Base-by-base conservation (phyloP, 2,797 vertebrate genomes). In the Pipistrellus nathusii region DNA sequence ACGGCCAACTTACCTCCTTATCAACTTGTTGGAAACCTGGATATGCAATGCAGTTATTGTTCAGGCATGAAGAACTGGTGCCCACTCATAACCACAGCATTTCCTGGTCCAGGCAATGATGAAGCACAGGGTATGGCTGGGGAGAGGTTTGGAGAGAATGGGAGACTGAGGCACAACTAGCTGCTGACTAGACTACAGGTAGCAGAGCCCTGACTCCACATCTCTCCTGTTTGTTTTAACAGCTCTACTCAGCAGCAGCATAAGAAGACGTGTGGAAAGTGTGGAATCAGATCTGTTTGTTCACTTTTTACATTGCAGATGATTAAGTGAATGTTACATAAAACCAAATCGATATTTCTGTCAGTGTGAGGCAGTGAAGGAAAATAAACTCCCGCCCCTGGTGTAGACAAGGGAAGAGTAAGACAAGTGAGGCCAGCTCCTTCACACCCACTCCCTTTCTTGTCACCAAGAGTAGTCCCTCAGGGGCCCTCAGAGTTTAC, bases 311-410 rank as follows among this genome's bases (percentile, higher is more conserved):
- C 93, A 75, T 97, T 93, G 93, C 82, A 77, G 91, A 76, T 27
- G 8, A 93, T 94, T 94, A 82, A 91, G 77, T 64, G 84, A 96
- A 94, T 82, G 87, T 84, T 91, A 62, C 87, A 92, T 66, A 85
- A 94, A 94, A 93, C 95, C 88, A 94, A 95, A 96, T 84, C 95
- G 95, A 48, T 93, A 85, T 90, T 90, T 72, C 88, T 95, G 95
- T 96, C 96, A 93, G 32, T 88, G 46, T 59, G 87, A 94, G 68
- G 80, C 55, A 69, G 80, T 69, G 64, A 96, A 92, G 62, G 78
- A 96, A 96, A 97, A 97, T 96, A 95, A 95, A 94, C 93, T 77
- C 51, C 57, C 32, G 0, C 17, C 68, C 66, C 62, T 93, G 38
- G 91, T 90, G 85, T 41, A 69, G 94, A 94, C 88, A 83, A 48